Percentiles rank a stretch among this genome's conserved stretches.
These are phyloP conservation scores for Chloropsis hardwickii DNA, from an alignment of 2,113 vertebrate species.

Conservation along the genomic window DNA sequence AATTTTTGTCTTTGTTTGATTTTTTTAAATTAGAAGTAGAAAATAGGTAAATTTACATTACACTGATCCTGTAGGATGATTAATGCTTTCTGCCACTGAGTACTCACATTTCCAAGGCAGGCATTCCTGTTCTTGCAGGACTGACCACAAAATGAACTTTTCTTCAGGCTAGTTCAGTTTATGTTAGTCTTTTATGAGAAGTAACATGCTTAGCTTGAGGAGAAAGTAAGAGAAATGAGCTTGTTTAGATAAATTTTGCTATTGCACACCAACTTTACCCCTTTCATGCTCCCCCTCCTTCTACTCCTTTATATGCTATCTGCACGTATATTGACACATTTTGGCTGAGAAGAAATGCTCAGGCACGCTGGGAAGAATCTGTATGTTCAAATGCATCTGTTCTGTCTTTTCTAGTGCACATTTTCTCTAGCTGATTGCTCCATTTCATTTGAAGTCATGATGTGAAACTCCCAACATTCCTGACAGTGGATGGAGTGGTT, in stretches of 20 bases:
- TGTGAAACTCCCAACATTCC: not conserved
- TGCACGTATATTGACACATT: not conserved
- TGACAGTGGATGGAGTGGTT: not conserved
- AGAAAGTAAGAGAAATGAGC: not conserved
- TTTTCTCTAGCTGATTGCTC: not conserved
- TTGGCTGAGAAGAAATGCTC: not conserved
- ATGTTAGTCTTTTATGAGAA: not conserved
- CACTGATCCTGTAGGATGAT: not conserved
- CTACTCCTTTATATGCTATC: not conserved
- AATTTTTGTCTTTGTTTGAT: not conserved
- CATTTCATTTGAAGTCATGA: not conserved
- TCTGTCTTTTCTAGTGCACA: not conserved
- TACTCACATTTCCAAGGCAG: not conserved
- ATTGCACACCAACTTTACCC: not conserved
- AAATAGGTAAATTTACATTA: not conserved
- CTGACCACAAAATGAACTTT: not conserved
- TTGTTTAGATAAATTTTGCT: not conserved
- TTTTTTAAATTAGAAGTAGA: not conserved
- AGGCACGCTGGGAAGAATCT: not conserved
- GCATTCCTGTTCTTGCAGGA: not conserved
- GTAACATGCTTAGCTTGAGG: not conserved
- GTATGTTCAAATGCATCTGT: not conserved
- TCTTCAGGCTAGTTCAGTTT: not conserved
- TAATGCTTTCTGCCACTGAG: not conserved
- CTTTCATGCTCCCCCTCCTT: not conserved